Percentiles rank a stretch among this genome's conserved stretches.
Evolutionary conservation across 1,140 invertebrate genomes (phyloP).

Genomic region (Cepaea nemoralis): DNA sequence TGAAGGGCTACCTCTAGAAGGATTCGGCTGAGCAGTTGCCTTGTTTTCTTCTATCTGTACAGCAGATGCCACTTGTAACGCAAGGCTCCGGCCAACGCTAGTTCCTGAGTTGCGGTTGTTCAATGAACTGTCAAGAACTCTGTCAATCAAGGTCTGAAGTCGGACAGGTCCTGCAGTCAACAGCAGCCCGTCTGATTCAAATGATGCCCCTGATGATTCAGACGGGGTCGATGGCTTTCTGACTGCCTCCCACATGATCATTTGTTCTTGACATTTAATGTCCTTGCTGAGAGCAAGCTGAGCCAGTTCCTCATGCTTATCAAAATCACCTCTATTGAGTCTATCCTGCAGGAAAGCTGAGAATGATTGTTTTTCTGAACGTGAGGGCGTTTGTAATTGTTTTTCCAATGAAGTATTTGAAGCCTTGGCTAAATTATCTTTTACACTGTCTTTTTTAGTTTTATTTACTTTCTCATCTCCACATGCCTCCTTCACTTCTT

Average conservation of each 20-base stretch:
- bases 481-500: too few species aligned
- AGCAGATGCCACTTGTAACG: constrained; percentile 18
- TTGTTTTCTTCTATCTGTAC: neutral
- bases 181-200: neutral
- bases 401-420: too few species aligned
- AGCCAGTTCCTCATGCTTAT: neutral
- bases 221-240: neutral
- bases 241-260: neutral
- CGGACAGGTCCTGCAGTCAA: constrained; percentile 20
- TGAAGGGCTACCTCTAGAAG: too few species aligned
- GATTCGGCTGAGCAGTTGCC: neutral
- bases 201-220: neutral
- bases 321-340: neutral
- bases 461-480: too few species aligned
- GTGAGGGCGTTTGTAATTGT: too few species aligned
- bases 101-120: constrained; percentile 3
- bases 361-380: constrained; percentile 15
- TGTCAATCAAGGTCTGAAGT: constrained; percentile 60
- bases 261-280: neutral
- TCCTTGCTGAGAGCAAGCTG: neutral
- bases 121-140: constrained; percentile 58
- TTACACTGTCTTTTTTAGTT: too few species aligned
- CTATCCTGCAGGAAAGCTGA: neutral
- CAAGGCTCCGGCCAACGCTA: too few species aligned
- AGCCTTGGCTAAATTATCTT: too few species aligned